Base-by-base conservation (phyloP, 64 coral and sea anemone species). In the Montipora sp. region DNA sequence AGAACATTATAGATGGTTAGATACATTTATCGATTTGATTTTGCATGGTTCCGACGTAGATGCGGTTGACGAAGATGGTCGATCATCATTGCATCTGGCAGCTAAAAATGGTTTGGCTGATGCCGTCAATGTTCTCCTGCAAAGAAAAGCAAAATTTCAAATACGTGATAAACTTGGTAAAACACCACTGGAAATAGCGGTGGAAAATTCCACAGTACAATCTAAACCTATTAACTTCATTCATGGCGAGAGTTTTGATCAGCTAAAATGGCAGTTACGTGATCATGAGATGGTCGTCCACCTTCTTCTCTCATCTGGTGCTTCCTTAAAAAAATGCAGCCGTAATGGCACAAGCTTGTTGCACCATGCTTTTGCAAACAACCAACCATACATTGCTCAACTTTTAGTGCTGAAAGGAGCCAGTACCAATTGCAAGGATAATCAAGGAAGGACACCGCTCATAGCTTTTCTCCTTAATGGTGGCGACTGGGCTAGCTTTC, bases 81-180 rank as follows among this genome's bases (percentile, higher is more conserved):
- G 10, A 68, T 66, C 75, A 0, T 21, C 58, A 2, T 22, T 89
- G 75, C 88, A 89, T 22, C 10, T 78, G 8, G 88, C 88, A 79
- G 75, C 88, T 14, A 4, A 24, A 66, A 89, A 89, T 24, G 88
- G 88, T 51, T 65, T 78, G 57, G 88, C 59, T 22, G 75, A 79
- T 24, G 75, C 88, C 14, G 88, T 89, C 4, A 21, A 68, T 19
- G 12, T 89, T 5, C 88, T 89, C 12, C 14, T 79, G 3, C 47
- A 66, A 44, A 45, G 12, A 23, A 58, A 59, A 1, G 53, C 75
- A 44, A 65, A 68, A 0, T 19, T 89, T 7, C 18, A 89, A 7
- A 68, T 75, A 20, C 6, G 0, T 23, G 75, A 89, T 21, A 67
- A 67, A 6, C 18, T 2, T 67, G 88, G 88, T 8, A 79, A 79